These are phyloP conservation scores for Stenotaenia linearis DNA, from an alignment of 2,888 invertebrate genomes.

Conservation along the genomic window DNA sequence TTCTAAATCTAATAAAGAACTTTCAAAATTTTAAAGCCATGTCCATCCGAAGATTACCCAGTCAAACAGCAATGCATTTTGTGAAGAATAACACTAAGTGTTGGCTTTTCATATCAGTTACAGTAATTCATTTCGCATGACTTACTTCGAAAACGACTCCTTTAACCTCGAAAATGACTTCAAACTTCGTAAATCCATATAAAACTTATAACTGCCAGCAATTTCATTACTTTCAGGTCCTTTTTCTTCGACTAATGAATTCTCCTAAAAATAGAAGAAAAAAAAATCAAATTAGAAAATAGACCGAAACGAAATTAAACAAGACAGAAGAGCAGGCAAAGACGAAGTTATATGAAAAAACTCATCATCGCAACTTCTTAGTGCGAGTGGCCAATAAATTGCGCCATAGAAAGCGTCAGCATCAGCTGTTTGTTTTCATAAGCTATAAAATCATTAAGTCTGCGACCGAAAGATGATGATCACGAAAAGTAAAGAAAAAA, in stretches of 20 bases:
- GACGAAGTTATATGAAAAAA: neutral
- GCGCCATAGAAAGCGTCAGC: neutral
- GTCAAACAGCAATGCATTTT: no score
- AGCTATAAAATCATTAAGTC: neutral
- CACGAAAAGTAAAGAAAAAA: neutral
- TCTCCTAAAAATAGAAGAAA: neutral
- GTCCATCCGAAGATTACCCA: no score
- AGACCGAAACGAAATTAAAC: neutral
- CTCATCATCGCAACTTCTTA: neutral
- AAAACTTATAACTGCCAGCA: no score
- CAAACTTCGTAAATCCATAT: no score
- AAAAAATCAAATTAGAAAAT: neutral
- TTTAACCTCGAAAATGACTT: no score
- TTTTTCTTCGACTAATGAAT: neutral
- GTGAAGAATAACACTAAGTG: no score
- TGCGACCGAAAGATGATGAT: neutral
- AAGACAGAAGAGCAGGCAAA: neutral
- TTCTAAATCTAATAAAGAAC: no score
- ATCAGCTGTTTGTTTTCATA: neutral
- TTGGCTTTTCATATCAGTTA: no score
- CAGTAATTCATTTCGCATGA: no score
- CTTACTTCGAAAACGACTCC: no score
- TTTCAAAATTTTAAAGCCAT: no score
- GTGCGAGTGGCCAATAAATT: neutral
- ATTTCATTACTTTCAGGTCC: neutral